Evolutionary conservation across 2,113 vertebrate species (phyloP).

Genomic region (Scomber scombrus): DNA sequence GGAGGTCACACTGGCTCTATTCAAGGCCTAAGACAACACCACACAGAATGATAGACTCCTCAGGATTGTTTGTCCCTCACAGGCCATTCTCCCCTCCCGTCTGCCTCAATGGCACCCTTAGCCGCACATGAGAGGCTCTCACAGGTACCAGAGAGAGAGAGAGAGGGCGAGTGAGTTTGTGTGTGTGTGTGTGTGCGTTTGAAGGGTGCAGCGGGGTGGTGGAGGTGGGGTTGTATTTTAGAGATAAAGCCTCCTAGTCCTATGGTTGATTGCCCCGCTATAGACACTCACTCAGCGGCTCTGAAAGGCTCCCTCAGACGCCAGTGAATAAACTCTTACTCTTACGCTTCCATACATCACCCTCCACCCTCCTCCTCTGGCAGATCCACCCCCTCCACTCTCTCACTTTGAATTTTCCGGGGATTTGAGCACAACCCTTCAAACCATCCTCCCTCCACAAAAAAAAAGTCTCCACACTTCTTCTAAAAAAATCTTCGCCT

Average conservation of each 20-base stretch:
- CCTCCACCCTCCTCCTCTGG: conserved; percentile 82
- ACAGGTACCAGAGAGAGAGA: conserved; percentile 67
- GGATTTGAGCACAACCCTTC: conserved; percentile 93
- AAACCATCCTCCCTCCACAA: conserved; percentile 29
- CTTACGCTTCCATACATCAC: conserved; percentile 92
- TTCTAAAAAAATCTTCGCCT: conserved; percentile 23
- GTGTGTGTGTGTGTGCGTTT: conserved; percentile 49
- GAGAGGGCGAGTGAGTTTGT: background rate
- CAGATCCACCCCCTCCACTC: conserved; percentile 69
- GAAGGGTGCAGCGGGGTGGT: conserved; percentile 59
- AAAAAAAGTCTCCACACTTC: conserved; percentile 52
- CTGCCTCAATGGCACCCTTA: conserved; percentile 94
- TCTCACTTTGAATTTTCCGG: conserved; percentile 92
- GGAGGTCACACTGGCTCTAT: conserved; percentile 94
- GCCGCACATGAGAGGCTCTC: conserved; percentile 91
- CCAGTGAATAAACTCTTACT: conserved; percentile 98
- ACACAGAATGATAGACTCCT: conserved; percentile 99
- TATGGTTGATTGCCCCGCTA: conserved; percentile 98
- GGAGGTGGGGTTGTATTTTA: conserved; percentile 87
- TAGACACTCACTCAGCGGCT: conserved; percentile 93
- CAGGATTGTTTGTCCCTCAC: conserved; percentile 93
- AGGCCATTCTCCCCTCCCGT: conserved; percentile 88
- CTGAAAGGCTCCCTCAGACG: conserved; percentile 95
- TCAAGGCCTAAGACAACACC: conserved; percentile 98
- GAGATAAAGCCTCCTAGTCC: conserved; percentile 95